Percentiles rank a stretch among this genome's conserved stretches.
Evolutionary conservation across 2,888 invertebrate genomes (phyloP).

Genomic region (Drosophila nigricruria): DNA sequence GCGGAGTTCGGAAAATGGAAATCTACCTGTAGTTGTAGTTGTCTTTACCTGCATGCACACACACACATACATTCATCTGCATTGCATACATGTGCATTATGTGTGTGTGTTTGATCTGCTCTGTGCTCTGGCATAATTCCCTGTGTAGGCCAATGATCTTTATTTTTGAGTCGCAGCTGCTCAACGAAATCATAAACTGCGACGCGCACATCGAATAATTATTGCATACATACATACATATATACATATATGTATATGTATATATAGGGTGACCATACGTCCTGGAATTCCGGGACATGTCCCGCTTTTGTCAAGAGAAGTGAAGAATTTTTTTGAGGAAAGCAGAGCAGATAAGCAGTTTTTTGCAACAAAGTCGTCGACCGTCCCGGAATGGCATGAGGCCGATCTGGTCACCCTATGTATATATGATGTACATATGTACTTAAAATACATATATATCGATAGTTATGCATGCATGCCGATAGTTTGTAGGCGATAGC

Average conservation of each 20-base stretch:
- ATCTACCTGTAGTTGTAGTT: slow-evolving; percentile 70
- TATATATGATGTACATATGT: background rate
- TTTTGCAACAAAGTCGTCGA: too few relatives aligned
- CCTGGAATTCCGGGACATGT: too few relatives aligned
- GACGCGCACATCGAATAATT: slow-evolving; percentile 57
- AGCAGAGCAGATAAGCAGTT: too few relatives aligned
- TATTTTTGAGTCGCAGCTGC: slow-evolving; percentile 55
- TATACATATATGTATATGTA: background rate
- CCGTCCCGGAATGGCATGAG: too few relatives aligned
- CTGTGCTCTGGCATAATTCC: slow-evolving; percentile 67
- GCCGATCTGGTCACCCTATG: too few relatives aligned
- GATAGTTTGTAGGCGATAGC: slow-evolving; percentile 7
- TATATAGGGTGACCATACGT: too few relatives aligned
- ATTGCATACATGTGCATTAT: slow-evolving; percentile 23
- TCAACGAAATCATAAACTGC: slow-evolving; percentile 57
- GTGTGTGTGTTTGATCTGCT: slow-evolving; percentile 48
- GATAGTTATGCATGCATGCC: background rate
- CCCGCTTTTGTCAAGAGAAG: too few relatives aligned
- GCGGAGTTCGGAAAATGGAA: slow-evolving; percentile 45
- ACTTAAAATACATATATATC: background rate
- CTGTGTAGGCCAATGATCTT: slow-evolving; percentile 73
- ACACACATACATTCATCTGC: slow-evolving; percentile 9
- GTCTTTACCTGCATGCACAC: slow-evolving; percentile 49
- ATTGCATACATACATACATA: slow-evolving; percentile 24
- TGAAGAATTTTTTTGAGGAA: too few relatives aligned